Conservation (phyloP, 1,140 invertebrate genomes). For the Papilio xuthus region DNA sequence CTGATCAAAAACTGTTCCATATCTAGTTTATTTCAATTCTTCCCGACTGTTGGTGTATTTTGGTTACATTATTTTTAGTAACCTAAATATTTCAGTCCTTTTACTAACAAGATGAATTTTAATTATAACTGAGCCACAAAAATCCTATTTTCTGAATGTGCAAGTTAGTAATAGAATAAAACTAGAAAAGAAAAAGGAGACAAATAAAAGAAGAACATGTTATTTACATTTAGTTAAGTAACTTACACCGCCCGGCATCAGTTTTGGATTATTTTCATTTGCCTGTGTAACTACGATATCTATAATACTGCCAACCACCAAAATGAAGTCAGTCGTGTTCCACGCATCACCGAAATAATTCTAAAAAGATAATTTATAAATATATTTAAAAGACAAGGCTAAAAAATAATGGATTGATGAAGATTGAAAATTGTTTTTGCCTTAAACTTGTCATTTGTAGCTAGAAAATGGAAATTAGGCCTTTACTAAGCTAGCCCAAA, state of each 20-base stretch:
- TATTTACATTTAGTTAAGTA: neutral
- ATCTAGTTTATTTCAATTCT: neutral
- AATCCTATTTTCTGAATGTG: neutral
- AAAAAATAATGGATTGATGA: no score
- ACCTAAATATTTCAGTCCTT: neutral
- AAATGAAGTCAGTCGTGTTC: conserved; percentile 75
- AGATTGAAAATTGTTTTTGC: no score
- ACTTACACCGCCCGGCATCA: conserved; percentile 47
- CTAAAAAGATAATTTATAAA: conserved; percentile 49
- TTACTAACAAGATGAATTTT: neutral
- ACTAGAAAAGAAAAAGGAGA: conserved; percentile 29
- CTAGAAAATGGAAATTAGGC: no score
- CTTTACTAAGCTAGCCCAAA: no score
- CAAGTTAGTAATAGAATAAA: conserved; percentile 15
- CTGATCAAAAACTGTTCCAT: neutral
- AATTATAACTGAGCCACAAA: neutral
- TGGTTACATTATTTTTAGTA: neutral
- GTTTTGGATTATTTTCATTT: conserved; percentile 59
- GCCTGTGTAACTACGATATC: conserved; percentile 75
- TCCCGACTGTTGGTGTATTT: neutral
- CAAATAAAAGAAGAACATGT: conserved; percentile 39
- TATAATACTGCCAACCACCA: conserved; percentile 76
- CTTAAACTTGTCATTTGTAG: no score
- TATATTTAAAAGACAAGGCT: neutral
- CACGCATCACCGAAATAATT: conserved; percentile 76